Evolutionary conservation across 2,888 invertebrate species (phyloP), one percentile per base, ranked within the genome.

Genomic region (Drosophila barbarae): DNA sequence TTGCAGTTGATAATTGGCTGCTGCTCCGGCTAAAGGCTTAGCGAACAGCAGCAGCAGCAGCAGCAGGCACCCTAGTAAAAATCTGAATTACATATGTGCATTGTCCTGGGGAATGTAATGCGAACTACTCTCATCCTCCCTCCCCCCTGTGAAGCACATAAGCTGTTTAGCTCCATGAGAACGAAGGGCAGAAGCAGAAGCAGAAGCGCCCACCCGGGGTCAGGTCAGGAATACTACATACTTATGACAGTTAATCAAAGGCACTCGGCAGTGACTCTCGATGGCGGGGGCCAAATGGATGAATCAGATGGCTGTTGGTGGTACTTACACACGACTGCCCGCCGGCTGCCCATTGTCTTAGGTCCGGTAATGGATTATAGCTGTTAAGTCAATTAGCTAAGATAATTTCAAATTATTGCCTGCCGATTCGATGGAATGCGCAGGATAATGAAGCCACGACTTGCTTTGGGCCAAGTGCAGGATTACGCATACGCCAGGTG

Each of bases 201-300:
- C 18, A 18, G 18, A 18, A 18, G 28, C 28, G 15, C 8, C 18
- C 46, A 12, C 12, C 10, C 2, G 12, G 15, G 18, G 30, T 8
- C 12, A 1, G 28, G 12, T 10, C 34, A 9, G 34, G 32, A 9
- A 36, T 30, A 26, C 2, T 21, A 70, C 59, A 32, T 9, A 72
- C 63, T 61, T 69, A 55, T 70, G 70, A 53, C 42, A 71, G 58
- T 63, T 66, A 72, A 70, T 71, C 70, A 70, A 53, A 52, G 18
- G 38, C 49, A 10, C 18, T 30, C 35, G 34, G 26, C 28, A 28
- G 32, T 41, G 15, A 18, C 21, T 35, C n/a, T 41, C 28, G 41
- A 23, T 39, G 39, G 6, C 12, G 21, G 21, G 39, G 12, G 6
- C 12, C 39, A 21, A 2, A 12, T 6, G 23, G 23, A 38, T 26